These are phyloP conservation scores for Falco naumanni DNA, from an alignment of 2,797 vertebrate genomes.

Conservation along the genomic window DNA sequence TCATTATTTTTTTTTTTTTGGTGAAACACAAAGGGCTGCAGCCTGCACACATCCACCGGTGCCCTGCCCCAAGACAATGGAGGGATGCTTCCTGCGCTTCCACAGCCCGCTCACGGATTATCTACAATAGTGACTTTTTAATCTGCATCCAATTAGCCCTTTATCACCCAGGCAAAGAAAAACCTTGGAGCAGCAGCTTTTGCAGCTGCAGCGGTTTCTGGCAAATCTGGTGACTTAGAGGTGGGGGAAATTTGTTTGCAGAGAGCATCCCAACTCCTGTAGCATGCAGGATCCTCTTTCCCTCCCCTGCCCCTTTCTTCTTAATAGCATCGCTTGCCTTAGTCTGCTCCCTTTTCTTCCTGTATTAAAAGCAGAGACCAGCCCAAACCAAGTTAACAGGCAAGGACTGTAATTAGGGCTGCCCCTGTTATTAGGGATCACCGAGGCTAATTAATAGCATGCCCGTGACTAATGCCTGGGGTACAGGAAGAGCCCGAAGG, in stretches of 20 bases:
- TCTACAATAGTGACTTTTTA: not conserved
- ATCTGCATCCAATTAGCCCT: slow-evolving; percentile 18
- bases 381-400: not conserved
- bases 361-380: not conserved
- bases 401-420: not conserved
- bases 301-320: not conserved
- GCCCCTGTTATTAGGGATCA: not conserved
- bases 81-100: not conserved
- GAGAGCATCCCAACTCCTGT: not conserved
- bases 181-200: not conserved
- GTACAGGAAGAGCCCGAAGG: not conserved
- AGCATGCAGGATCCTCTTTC: not conserved
- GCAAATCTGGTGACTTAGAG: not conserved
- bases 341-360: not conserved
- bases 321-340: not conserved
- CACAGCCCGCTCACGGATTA: not conserved
- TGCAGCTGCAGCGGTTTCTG: not conserved
- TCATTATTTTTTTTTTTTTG: not conserved
- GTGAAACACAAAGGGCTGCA: not conserved
- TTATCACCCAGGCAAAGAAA: not conserved
- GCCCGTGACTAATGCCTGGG: not conserved
- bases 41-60: not conserved
- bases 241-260: not conserved
- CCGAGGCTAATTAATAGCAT: not conserved
- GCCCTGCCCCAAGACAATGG: not conserved